phyloP scores from a whole-genome alignment of 2,113 vertebrate genomes.

The Bufo gargarizans region DNA sequence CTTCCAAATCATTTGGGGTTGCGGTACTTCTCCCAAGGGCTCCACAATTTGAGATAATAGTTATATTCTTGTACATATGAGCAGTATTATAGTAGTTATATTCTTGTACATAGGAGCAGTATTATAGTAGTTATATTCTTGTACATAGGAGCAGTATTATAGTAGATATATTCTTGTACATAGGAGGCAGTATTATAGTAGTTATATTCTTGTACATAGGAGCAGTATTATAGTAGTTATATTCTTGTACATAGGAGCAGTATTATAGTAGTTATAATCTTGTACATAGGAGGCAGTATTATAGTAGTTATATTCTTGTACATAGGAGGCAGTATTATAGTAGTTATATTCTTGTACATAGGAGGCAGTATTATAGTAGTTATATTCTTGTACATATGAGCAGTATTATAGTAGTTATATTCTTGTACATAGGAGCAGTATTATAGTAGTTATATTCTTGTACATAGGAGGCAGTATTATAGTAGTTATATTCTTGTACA shows the following conservation, averaged over 20 bases:
- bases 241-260: too few relatives aligned
- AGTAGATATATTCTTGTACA: background rate
- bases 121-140: constrained; percentile 12
- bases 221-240: background rate
- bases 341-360: background rate
- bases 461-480: background rate
- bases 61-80: background rate
- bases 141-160: background rate
- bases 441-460: background rate
- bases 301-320: constrained; percentile 8
- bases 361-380: constrained; percentile 5
- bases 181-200: background rate
- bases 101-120: background rate
- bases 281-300: background rate
- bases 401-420: constrained; percentile 1
- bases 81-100: constrained; percentile 11
- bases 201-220: background rate
- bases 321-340: background rate
- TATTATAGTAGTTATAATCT: background rate
- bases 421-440: background rate
- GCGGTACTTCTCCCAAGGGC: too few relatives aligned
- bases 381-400: background rate
- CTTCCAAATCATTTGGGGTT: too few relatives aligned
- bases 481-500: constrained; percentile 6
- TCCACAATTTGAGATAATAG: too few relatives aligned